These are phyloP conservation scores for Scomber colias DNA, from an alignment of 2,113 vertebrate species.

Conservation along the genomic window DNA sequence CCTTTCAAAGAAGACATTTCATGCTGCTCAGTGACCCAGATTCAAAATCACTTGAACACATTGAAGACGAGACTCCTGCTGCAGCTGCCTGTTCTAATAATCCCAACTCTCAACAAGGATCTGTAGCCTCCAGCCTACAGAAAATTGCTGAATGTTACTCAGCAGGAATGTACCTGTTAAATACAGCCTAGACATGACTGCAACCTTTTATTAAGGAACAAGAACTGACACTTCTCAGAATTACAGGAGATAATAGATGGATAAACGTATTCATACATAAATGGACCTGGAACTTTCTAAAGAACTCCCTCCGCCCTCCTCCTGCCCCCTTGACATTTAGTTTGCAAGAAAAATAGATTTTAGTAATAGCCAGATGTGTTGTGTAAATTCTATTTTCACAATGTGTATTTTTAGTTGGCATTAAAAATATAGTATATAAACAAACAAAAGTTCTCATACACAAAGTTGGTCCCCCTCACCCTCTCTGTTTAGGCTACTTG, in stretches of 20 bases:
- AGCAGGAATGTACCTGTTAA: constrained; percentile 31
- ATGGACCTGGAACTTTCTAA: too few species aligned
- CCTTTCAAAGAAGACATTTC: constrained; percentile 61
- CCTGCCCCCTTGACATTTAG: too few species aligned
- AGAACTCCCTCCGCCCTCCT: too few species aligned
- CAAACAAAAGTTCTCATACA: too few species aligned
- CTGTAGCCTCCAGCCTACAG: background rate
- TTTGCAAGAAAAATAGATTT: too few species aligned
- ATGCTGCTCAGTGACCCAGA: constrained; percentile 80
- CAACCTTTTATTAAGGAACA: background rate
- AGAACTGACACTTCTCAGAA: background rate
- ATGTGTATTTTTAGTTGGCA: too few species aligned
- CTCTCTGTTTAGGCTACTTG: too few species aligned
- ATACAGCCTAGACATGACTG: constrained; percentile 1
- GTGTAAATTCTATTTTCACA: too few species aligned
- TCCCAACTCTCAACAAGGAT: constrained; percentile 23
- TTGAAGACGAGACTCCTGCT: constrained; percentile 38
- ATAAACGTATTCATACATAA: too few species aligned
- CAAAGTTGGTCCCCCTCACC: too few species aligned
- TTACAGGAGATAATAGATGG: background rate
- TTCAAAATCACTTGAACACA: constrained; percentile 58
- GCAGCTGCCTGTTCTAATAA: constrained; percentile 36
- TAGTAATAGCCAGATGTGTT: too few species aligned
- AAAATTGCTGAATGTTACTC: constrained; percentile 16
- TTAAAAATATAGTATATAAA: too few species aligned